Evolutionary conservation across 2,888 invertebrate species (phyloP).

Genomic region (Apamea epomidion): DNA sequence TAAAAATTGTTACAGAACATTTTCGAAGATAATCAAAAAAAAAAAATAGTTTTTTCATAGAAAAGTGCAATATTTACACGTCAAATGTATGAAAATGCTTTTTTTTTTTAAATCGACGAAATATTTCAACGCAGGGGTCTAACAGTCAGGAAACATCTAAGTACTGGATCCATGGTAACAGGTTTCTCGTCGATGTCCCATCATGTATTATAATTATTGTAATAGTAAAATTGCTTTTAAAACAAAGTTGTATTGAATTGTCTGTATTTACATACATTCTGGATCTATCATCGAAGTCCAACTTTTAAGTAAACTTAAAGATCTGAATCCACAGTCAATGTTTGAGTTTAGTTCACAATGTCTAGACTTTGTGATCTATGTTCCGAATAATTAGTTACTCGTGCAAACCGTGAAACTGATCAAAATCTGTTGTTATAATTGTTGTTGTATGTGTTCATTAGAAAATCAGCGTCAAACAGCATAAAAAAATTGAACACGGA

Average conservation of each 20-base stretch:
- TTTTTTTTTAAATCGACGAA: no score
- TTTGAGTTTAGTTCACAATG: conserved; percentile 11
- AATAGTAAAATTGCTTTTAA: neutral
- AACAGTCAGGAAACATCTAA: no score
- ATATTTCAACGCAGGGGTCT: no score
- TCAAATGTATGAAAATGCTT: no score
- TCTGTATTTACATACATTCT: neutral
- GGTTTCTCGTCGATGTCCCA: no score
- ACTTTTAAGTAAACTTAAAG: neutral
- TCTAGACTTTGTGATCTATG: conserved; percentile 1
- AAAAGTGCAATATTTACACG: no score
- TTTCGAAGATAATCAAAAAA: no score
- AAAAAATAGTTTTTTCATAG: no score
- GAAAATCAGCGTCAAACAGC: neutral
- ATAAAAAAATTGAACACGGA: neutral
- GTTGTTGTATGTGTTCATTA: neutral
- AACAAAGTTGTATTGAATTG: neutral
- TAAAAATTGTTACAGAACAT: no score
- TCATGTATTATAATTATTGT: no score
- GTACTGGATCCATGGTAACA: no score
- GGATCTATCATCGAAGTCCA: neutral
- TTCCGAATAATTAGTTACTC: neutral
- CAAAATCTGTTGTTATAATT: neutral
- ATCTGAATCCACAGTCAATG: neutral
- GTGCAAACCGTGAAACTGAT: neutral